Percentiles rank a stretch among this genome's conserved stretches.
Evolutionary conservation across 2,113 vertebrate genomes (phyloP).

Genomic region (Dermatemys mawii): DNA sequence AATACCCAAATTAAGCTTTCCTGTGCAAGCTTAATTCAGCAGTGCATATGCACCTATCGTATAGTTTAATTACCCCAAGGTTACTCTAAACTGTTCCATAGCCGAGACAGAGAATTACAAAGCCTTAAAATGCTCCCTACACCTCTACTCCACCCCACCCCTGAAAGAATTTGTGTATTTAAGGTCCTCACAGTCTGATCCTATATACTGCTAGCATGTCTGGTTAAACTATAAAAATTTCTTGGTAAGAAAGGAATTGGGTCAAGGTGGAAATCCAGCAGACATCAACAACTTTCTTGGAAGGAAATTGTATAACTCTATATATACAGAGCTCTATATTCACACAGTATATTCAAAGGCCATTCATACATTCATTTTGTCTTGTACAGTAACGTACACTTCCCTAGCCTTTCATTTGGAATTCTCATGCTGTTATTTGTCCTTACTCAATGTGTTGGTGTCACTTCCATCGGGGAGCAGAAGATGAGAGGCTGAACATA

Average conservation of each 20-base stretch:
- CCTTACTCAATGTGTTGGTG: slow-evolving; percentile 18
- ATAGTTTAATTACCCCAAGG: neutral
- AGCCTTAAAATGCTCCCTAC: neutral
- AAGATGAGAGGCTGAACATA: slow-evolving; percentile 53
- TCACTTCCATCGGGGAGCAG: slow-evolving; percentile 38
- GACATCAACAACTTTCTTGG: neutral
- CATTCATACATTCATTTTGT: neutral
- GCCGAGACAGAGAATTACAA: neutral
- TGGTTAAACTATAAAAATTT: neutral
- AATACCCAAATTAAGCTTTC: neutral
- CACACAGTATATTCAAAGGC: neutral
- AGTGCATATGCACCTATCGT: neutral
- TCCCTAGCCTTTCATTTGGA: slow-evolving; percentile 28
- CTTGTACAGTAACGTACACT: slow-evolving; percentile 19
- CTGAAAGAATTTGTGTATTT: neutral
- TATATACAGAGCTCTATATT: neutral
- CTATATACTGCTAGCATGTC: neutral
- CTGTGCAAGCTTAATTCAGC: neutral
- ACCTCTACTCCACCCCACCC: neutral
- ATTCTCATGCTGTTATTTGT: slow-evolving; percentile 5
- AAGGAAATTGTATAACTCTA: too few species aligned
- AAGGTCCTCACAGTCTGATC: neutral
- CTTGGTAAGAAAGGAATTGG: fast-evolving
- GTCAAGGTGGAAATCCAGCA: neutral
- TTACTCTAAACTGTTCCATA: neutral